Evolutionary conservation across 2,888 invertebrate genomes (phyloP).

Genomic region (Spisula solida): DNA sequence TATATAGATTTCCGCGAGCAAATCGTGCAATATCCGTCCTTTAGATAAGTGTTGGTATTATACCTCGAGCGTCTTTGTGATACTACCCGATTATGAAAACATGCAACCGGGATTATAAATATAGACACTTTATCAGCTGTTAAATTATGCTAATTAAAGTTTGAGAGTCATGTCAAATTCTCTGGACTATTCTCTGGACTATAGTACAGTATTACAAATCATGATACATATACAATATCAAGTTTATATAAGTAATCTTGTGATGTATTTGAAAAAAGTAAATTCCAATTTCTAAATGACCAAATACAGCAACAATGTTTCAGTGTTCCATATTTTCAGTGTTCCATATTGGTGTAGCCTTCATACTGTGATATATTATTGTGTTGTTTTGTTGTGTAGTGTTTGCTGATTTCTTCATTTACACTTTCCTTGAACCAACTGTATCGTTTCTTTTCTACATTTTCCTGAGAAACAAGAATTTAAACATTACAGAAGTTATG

Average conservation of each 20-base stretch:
- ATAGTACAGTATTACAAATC: too few species aligned
- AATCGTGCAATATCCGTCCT: too few species aligned
- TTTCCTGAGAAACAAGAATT: neutral
- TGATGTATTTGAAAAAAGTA: neutral
- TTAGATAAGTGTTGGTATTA: too few species aligned
- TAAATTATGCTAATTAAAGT: too few species aligned
- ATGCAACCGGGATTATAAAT: too few species aligned
- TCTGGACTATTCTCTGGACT: too few species aligned
- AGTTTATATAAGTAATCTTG: neutral
- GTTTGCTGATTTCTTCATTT: neutral
- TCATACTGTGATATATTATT: neutral
- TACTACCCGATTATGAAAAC: too few species aligned
- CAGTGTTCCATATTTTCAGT: neutral
- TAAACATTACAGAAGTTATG: neutral
- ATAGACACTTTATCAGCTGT: too few species aligned
- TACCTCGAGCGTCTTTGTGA: too few species aligned
- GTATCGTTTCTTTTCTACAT: neutral
- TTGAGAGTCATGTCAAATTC: too few species aligned
- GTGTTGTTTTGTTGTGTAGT: neutral
- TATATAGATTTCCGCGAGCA: too few species aligned
- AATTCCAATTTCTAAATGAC: neutral
- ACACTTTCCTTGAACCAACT: neutral
- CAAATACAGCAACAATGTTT: neutral
- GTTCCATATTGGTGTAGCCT: neutral
- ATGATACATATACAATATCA: neutral